These are phyloP conservation scores for Clarias fuscus DNA, from an alignment of 2,797 vertebrate species.

Conservation along the genomic window DNA sequence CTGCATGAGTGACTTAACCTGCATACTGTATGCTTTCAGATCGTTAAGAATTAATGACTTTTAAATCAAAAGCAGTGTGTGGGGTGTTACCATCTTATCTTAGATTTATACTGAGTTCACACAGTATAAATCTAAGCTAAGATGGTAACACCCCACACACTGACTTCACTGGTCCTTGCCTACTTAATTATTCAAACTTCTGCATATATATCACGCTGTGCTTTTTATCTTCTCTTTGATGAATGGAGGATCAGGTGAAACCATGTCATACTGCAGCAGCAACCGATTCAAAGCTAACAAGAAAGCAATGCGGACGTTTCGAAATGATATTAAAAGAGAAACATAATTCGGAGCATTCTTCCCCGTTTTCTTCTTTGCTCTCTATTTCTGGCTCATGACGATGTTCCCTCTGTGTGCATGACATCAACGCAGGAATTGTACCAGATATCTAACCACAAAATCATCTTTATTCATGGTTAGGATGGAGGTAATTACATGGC, in stretches of 20 bases:
- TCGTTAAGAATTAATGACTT: neutral
- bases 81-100: neutral
- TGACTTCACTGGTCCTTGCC: neutral
- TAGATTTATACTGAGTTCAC: neutral
- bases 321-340: neutral
- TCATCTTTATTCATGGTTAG: neutral
- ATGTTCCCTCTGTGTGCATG: neutral
- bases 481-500: neutral
- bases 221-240: conserved; percentile 28
- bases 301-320: neutral
- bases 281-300: neutral
- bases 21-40: neutral
- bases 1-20: neutral
- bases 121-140: too few relatives aligned
- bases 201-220: conserved; percentile 2
- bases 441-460: neutral
- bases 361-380: neutral
- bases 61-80: neutral
- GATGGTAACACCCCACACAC: neutral
- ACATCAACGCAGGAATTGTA: neutral
- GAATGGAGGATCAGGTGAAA: conserved; percentile 8
- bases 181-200: conserved; percentile 16
- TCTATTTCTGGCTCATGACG: neutral
- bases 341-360: neutral
- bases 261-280: conserved; percentile 1